Percentiles rank a stretch among this genome's conserved stretches.
Evolutionary conservation across 2,113 vertebrate genomes (phyloP).

Genomic region (Corythornis vintsioides): DNA sequence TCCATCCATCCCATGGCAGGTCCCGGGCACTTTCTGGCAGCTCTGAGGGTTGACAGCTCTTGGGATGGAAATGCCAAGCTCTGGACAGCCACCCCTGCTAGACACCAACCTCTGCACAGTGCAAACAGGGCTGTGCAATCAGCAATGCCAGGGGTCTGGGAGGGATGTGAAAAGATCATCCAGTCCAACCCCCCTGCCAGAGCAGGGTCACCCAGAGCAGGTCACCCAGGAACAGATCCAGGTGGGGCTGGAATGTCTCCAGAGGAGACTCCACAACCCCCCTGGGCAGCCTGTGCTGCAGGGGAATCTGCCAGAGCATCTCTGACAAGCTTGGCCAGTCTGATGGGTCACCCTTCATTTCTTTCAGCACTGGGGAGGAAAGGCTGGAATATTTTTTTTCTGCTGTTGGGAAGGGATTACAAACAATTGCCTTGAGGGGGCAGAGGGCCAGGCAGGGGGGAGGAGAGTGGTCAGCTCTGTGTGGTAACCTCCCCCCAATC

Average conservation of each 20-base stretch:
- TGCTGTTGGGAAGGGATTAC: neutral
- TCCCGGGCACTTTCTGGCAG: neutral
- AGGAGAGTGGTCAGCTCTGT: neutral
- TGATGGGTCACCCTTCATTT: neutral
- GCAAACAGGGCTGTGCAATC: neutral
- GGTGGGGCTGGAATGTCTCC: too few relatives aligned
- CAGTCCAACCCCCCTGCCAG: too few relatives aligned
- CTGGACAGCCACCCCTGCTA: neutral
- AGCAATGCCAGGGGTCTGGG: too few relatives aligned
- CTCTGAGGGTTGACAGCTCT: neutral
- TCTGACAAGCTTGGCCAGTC: neutral
- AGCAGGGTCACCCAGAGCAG: too few relatives aligned
- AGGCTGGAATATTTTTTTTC: neutral
- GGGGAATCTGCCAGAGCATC: neutral
- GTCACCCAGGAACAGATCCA: too few relatives aligned
- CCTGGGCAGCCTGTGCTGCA: neutral
- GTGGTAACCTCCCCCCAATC: rapidly evolving
- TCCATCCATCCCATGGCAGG: neutral
- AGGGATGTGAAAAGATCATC: too few relatives aligned
- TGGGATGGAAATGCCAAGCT: neutral
- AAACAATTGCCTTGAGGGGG: neutral
- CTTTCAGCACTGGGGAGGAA: neutral
- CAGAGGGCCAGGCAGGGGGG: neutral
- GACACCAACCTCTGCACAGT: neutral
- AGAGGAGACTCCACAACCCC: too few relatives aligned